Evolutionary conservation across 2,797 vertebrate species (phyloP).

Genomic region (Syndactyla subalaris): DNA sequence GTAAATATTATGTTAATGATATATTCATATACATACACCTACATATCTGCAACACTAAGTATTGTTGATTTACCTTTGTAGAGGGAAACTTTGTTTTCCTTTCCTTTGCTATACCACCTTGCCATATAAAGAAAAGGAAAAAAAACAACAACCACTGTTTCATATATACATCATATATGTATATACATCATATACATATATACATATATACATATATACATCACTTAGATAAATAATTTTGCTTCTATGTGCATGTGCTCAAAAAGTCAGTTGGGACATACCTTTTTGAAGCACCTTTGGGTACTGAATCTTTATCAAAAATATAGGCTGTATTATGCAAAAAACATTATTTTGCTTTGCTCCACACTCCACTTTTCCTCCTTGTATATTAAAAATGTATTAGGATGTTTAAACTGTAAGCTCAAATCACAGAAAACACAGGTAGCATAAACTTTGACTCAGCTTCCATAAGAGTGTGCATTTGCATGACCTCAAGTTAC

Average conservation of each 20-base stretch:
- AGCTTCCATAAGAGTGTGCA: background rate
- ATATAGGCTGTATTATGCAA: background rate
- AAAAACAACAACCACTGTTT: background rate
- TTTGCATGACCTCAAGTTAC: background rate
- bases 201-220: no score
- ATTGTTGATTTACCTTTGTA: background rate
- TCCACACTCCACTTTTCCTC: background rate
- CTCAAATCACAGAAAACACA: background rate
- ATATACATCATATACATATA: no score
- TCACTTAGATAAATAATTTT: background rate
- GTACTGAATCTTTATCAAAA: background rate
- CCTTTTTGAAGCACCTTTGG: background rate
- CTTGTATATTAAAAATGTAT: background rate
- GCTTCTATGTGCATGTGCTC: fast-evolving
- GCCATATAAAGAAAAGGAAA: background rate
- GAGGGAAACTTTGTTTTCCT: background rate
- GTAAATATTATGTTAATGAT: background rate
- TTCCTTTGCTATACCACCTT: background rate
- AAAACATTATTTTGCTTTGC: background rate
- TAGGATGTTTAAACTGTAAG: background rate
- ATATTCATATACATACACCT: background rate
- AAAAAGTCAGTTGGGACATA: background rate
- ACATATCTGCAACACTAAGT: background rate
- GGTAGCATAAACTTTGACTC: background rate
- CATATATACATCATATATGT: no score